These are phyloP conservation scores for Pocillopora grandis DNA, from an alignment of 92 coral and sea anemone genomes.

Conservation along the genomic window DNA sequence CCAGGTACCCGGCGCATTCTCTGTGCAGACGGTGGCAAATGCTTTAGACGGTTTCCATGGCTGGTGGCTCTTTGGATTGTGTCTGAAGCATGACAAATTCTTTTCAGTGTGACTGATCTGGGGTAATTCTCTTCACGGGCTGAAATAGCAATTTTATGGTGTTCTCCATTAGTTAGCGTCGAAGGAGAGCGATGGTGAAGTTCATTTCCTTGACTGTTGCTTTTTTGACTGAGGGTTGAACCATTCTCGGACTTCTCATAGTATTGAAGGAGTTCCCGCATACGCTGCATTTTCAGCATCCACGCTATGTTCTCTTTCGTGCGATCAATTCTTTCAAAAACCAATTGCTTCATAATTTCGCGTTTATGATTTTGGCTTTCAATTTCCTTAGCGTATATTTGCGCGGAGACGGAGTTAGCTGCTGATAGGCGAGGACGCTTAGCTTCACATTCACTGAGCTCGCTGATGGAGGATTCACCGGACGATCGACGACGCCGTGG, in stretches of 20 bases:
- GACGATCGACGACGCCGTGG: slow-evolving; percentile 1
- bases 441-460: slow-evolving; percentile 19
- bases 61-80: background rate
- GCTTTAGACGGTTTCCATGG: background rate
- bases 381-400: background rate
- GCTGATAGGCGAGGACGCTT: slow-evolving; percentile 20
- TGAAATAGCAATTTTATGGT: background rate
- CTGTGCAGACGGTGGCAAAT: background rate
- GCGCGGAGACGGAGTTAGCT: background rate
- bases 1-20: background rate
- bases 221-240: background rate
- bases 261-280: background rate
- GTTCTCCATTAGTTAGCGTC: background rate
- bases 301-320: slow-evolving; percentile 19
- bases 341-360: background rate
- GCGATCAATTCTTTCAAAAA: slow-evolving; percentile 20
- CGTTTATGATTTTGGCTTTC: background rate
- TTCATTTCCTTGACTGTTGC: background rate
- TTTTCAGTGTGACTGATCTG: background rate
- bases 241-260: background rate
- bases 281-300: slow-evolving; percentile 5
- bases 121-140: background rate
- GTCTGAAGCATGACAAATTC: background rate
- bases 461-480: slow-evolving; percentile 15
- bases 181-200: background rate